These are phyloP conservation scores for Meloidogyne exigua DNA, from an alignment of 1,140 invertebrate genomes.

Conservation along the genomic window DNA sequence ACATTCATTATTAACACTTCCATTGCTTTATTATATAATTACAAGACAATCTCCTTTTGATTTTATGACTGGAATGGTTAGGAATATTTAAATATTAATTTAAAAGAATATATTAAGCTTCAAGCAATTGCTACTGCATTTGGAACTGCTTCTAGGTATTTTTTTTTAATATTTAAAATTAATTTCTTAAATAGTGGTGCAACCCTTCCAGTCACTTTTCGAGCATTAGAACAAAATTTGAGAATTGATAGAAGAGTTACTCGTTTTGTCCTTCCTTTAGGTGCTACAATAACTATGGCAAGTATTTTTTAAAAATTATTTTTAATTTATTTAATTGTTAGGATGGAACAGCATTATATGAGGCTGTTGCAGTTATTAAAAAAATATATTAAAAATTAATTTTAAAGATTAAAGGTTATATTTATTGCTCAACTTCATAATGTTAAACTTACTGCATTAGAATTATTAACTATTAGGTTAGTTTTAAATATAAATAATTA, in stretches of 20 bases:
- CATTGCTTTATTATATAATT: slow-evolving; percentile 52
- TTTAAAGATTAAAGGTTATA: slow-evolving; percentile 47
- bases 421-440: slow-evolving; percentile 72
- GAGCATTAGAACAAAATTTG: slow-evolving; percentile 67
- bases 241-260: slow-evolving; percentile 72
- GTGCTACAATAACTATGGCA: slow-evolving; percentile 64
- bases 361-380: slow-evolving; percentile 66
- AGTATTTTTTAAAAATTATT: neutral
- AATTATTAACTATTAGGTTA: slow-evolving; percentile 72
- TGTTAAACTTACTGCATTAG: slow-evolving; percentile 67
- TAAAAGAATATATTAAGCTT: slow-evolving; percentile 63
- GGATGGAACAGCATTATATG: slow-evolving; percentile 69
- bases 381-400: neutral
- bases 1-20: slow-evolving; percentile 73
- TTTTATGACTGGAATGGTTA: slow-evolving; percentile 76
- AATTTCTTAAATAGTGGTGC: slow-evolving; percentile 73
- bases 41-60: slow-evolving; percentile 69
- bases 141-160: slow-evolving; percentile 72
- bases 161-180: neutral
- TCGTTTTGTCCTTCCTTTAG: slow-evolving; percentile 91
- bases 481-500: slow-evolving; percentile 18
- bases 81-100: neutral
- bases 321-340: neutral
- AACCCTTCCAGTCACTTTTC: slow-evolving; percentile 88
- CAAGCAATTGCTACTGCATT: slow-evolving; percentile 89